Evolutionary conservation across 2,888 invertebrate species (phyloP).

Genomic region (Cephus pulcher): DNA sequence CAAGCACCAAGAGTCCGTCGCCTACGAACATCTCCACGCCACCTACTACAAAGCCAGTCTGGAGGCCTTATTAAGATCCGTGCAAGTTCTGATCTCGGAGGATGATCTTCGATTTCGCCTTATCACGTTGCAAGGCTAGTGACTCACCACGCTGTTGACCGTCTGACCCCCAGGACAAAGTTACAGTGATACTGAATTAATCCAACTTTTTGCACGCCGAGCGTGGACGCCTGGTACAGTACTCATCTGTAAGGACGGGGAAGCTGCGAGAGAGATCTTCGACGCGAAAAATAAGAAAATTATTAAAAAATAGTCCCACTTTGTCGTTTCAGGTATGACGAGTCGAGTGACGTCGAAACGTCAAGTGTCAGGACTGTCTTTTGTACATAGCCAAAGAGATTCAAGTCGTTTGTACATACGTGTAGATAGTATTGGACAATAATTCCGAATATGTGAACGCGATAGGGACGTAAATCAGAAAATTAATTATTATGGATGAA

Average conservation of each 20-base stretch:
- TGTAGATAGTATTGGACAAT: slow-evolving; percentile 56
- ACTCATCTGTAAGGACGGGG: not conserved
- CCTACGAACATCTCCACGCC: slow-evolving; percentile 56
- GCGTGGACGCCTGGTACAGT: not conserved
- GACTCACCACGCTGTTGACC: slow-evolving; percentile 26
- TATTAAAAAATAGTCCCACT: not conserved
- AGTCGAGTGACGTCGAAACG: not conserved
- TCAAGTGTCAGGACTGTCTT: not conserved
- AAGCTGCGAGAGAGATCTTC: not conserved
- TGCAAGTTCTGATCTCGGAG: slow-evolving; percentile 9
- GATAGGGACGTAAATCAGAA: slow-evolving; percentile 24
- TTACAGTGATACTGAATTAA: not conserved
- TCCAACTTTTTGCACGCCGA: not conserved
- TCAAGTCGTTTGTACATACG: slow-evolving; percentile 16
- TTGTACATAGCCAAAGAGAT: not conserved
- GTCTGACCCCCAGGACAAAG: not conserved
- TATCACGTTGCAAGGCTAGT: slow-evolving; percentile 54
- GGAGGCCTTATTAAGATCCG: slow-evolving; percentile 59
- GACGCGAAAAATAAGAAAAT: slow-evolving; percentile 1
- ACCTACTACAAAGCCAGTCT: slow-evolving; percentile 53
- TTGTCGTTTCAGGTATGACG: not conserved
- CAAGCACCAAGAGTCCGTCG: slow-evolving; percentile 17
- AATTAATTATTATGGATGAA: slow-evolving; percentile 26
- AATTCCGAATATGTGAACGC: slow-evolving; percentile 34
- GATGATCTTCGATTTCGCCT: slow-evolving; percentile 16